phyloP scores from a whole-genome alignment of 2,113 vertebrate genomes.

The Brachypteracias leptosomus region DNA sequence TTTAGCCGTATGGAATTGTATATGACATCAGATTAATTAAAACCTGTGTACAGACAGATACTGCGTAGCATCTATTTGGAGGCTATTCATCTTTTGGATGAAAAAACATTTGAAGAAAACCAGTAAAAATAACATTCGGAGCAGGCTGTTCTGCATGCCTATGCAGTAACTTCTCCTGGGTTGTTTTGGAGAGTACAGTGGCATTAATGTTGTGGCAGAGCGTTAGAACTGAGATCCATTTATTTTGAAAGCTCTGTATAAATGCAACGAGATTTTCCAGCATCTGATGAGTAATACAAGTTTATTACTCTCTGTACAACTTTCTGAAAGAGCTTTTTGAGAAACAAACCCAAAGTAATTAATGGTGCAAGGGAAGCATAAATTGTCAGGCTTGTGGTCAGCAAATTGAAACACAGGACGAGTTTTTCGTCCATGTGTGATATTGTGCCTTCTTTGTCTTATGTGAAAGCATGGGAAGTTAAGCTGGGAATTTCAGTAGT shows the following conservation, averaged over 20 bases:
- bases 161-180: not conserved
- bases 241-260: slow-evolving; percentile 47
- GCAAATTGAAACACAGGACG: not conserved
- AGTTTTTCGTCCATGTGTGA: not conserved
- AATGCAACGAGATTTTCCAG: slow-evolving; percentile 43
- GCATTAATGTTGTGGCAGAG: slow-evolving; percentile 35
- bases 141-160: not conserved
- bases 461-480: not conserved
- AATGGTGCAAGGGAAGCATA: slow-evolving; percentile 28
- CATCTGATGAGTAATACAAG: slow-evolving; percentile 47
- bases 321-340: slow-evolving; percentile 64
- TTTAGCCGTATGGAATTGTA: not conserved
- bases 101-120: not conserved
- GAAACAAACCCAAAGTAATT: slow-evolving; percentile 37
- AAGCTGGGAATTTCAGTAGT: slow-evolving; percentile 10
- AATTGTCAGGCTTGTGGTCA: not conserved
- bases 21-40: slow-evolving; percentile 14
- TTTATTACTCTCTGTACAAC: slow-evolving; percentile 26
- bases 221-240: slow-evolving; percentile 46
- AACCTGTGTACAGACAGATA: not conserved
- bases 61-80: not conserved
- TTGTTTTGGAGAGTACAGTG: not conserved
- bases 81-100: not conserved
- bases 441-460: not conserved
- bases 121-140: not conserved